phyloP scores from a whole-genome alignment of 2,113 vertebrate genomes.

The Rhinoptilus africanus region DNA sequence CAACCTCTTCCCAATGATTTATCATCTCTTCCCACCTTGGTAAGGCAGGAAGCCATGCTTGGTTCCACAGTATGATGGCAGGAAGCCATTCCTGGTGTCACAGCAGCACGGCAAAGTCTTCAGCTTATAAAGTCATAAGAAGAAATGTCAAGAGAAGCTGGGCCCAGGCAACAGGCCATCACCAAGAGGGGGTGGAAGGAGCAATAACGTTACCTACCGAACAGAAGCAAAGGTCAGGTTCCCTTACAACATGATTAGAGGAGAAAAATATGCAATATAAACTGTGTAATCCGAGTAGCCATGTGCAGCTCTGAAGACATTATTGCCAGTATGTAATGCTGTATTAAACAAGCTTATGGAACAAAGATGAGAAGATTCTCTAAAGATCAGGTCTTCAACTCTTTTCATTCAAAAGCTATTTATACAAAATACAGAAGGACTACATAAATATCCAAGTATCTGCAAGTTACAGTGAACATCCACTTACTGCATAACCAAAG shows the following conservation, averaged over 20 bases:
- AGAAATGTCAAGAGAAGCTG: not conserved
- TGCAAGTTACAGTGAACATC: not conserved
- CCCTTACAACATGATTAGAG: not conserved
- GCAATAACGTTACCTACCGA: not conserved
- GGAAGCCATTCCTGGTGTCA: not conserved
- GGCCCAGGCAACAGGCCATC: not conserved
- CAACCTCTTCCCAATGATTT: not conserved
- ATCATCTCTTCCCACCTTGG: not conserved
- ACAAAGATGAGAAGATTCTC: not conserved
- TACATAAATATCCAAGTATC: not conserved
- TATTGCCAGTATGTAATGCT: not conserved
- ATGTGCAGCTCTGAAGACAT: not conserved
- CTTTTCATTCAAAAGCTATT: not conserved
- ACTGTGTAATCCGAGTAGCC: not conserved
- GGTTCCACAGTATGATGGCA: not conserved
- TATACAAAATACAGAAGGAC: not conserved
- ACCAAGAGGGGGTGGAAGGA: not conserved
- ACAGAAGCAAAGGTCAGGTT: not conserved
- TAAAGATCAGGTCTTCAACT: not conserved
- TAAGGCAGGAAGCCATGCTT: not conserved
- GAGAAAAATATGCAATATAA: not conserved
- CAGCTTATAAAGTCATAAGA: not conserved
- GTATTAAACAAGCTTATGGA: not conserved
- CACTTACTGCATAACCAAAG: not conserved
- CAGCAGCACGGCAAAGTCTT: not conserved